Base-by-base conservation (phyloP, 2,113 vertebrate species). In the Stictonetta naevosa region DNA sequence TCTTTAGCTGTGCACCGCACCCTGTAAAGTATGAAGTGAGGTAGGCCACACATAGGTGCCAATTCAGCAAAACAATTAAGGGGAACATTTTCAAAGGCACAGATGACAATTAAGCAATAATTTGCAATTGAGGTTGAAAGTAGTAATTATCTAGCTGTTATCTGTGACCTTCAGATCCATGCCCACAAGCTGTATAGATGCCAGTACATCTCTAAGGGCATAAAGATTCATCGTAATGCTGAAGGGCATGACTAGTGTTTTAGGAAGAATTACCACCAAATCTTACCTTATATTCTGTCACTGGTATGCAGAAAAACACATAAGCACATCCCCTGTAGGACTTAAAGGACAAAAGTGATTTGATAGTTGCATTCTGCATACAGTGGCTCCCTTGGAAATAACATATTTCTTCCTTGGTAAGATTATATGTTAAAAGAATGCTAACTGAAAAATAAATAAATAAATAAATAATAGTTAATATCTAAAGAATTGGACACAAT, bases 211-310 rank as follows among this genome's bases (percentile, higher is more conserved):
- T 69, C 75, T 78, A 68, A 84, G 18, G 26, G 17, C 4, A 6
- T 46, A 71, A 73, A 0, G 1, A 63, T 58, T 84, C 33, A 84
- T 33, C 56, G 79, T 84, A 86, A 71, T 7, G 11, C 50, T 58
- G 31, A 92, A 81, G 25, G 36, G 14, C 20, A 58, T 69, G 66
- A 83, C 8, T 25, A 58, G 34, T 48, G 11, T 82, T 91, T 95
- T 75, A 82, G 74, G 52, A 79, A 19, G 38, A 76, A 81, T 73
- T 79, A 53, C 10, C 3, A 36, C 12, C 28, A 48, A 64, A 48
- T 71, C 33, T 78, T 83, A 6, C 8, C 0, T 1, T 73, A 52
- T 7, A 33, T 19, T 46, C 17, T 0, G 0, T 67, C 77, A 73
- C 25, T 25, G 1, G 1, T 4, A 36, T 36, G 29, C 58, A 90